phyloP scores from a whole-genome alignment of 2,888 invertebrate species.

The Stenoptilia bipunctidactyla region DNA sequence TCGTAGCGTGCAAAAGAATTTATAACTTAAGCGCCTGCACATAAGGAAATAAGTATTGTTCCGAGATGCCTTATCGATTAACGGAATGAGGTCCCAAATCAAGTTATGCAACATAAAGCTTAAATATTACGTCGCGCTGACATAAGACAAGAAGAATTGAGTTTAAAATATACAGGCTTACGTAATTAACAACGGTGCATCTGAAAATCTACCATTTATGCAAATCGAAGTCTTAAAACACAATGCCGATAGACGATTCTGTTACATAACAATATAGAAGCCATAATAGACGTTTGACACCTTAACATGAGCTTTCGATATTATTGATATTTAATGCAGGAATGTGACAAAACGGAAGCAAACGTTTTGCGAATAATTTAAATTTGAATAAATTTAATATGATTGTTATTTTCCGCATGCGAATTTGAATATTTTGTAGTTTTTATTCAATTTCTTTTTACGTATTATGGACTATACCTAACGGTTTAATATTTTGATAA shows the following conservation, averaged over 20 bases:
- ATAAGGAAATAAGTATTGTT: background rate
- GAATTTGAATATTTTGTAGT: too few relatives aligned
- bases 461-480: too few relatives aligned
- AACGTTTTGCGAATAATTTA: background rate
- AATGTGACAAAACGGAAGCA: constrained; percentile 1
- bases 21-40: background rate
- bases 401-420: too few relatives aligned
- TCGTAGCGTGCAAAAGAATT: background rate
- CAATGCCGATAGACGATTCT: background rate
- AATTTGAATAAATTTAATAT: too few relatives aligned
- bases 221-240: background rate
- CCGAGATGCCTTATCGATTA: constrained; percentile 1
- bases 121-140: background rate
- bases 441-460: too few relatives aligned
- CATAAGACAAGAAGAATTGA: background rate
- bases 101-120: background rate
- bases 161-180: background rate
- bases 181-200: background rate
- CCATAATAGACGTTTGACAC: background rate
- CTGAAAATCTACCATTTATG: background rate
- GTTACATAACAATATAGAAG: background rate
- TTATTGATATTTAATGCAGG: background rate
- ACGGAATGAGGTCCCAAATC: background rate
- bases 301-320: background rate
- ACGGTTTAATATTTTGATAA: too few relatives aligned